Conservation (phyloP, 2,797 vertebrate species). For the Bradypodion pumilum region DNA sequence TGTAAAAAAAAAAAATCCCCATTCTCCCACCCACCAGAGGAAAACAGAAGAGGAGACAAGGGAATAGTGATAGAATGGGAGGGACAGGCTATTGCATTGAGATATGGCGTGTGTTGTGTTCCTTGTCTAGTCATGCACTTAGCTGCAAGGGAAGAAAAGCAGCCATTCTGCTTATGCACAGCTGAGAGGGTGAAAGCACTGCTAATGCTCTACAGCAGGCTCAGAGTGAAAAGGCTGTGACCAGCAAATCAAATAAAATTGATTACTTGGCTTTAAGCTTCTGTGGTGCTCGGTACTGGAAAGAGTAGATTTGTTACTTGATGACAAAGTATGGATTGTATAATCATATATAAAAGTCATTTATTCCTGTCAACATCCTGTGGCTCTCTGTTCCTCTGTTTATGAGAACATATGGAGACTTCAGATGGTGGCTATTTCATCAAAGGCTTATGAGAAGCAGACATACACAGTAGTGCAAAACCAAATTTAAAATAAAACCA, state of each 20-base stretch:
- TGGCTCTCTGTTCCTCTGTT: background rate
- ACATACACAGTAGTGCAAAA: background rate
- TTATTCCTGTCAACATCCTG: background rate
- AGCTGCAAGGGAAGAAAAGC: too few species aligned
- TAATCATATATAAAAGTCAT: background rate
- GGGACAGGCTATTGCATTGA: too few species aligned
- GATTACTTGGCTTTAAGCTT: background rate
- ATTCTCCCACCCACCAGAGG: too few species aligned
- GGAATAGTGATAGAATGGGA: too few species aligned
- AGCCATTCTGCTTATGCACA: too few species aligned
- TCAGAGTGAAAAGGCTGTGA: background rate
- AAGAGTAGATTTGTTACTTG: background rate
- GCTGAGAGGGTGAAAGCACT: too few species aligned
- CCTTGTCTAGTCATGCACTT: too few species aligned
- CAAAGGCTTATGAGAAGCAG: conserved; percentile 22
- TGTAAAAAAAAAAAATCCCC: too few species aligned
- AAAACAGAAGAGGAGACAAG: too few species aligned
- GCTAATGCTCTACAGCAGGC: background rate
- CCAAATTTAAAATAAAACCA: conserved; percentile 38
- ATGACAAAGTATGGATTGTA: background rate
- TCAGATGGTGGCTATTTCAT: conserved; percentile 16
- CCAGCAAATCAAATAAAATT: background rate
- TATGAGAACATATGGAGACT: background rate
- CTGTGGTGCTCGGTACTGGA: background rate
- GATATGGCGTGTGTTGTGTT: too few species aligned